Evolutionary conservation across 37 sponge, comb jelly and placozoan genomes (phyloP).

Genomic region (Beroe ovata): DNA sequence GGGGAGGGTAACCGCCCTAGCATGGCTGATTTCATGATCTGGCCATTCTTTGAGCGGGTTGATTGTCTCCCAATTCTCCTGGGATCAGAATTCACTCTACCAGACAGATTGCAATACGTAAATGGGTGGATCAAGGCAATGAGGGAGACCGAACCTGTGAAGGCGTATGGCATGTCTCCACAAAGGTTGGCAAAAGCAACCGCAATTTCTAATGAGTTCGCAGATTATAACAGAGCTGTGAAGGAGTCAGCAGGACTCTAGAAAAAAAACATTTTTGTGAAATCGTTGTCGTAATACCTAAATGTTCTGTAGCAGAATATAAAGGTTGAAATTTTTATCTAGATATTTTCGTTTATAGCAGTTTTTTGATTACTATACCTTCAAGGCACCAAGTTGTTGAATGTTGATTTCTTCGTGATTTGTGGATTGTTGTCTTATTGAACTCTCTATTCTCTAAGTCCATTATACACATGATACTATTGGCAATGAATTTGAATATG

Average conservation of each 20-base stretch:
- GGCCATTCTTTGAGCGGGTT: constrained; percentile 54
- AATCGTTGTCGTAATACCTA: no score
- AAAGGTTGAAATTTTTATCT: no score
- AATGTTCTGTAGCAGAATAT: no score
- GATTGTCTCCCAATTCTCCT: neutral
- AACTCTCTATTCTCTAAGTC: no score
- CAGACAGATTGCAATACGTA: neutral
- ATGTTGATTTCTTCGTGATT: no score
- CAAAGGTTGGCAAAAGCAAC: constrained; percentile 11
- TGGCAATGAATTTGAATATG: no score
- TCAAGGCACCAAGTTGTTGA: no score
- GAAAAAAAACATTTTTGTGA: no score
- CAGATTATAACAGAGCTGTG: constrained; percentile 15
- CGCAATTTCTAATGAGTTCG: neutral
- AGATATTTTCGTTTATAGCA: no score
- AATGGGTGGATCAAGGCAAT: constrained; percentile 12
- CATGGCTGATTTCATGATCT: constrained; percentile 65
- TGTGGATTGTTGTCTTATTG: no score
- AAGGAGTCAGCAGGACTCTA: constrained; percentile 28
- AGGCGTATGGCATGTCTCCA: constrained; percentile 45
- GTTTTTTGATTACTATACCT: no score
- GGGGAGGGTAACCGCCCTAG: constrained; percentile 11
- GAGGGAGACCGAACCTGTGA: constrained; percentile 40
- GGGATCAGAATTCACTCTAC: neutral
- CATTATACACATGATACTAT: no score